phyloP scores from a whole-genome alignment of 2,888 invertebrate species.

The Bimastos eiseni region DNA sequence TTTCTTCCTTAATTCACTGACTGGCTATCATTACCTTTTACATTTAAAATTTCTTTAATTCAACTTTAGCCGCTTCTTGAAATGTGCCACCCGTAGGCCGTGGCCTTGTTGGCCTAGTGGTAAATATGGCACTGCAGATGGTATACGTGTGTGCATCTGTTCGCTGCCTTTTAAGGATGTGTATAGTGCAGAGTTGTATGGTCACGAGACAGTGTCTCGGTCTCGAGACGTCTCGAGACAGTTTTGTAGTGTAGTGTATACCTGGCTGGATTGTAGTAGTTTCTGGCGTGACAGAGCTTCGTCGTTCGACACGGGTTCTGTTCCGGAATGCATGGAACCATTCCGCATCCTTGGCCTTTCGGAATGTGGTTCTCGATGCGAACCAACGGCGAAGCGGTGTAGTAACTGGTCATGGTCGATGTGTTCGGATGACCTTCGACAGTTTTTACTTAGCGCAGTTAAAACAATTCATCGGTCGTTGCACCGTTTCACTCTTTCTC shows the following conservation, averaged over 20 bases:
- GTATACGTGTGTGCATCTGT: no score
- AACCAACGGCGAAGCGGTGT: conserved; percentile 15
- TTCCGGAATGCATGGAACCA: conserved; percentile 28
- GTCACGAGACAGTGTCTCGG: no score
- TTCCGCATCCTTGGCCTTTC: conserved; percentile 19
- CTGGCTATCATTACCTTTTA: no score
- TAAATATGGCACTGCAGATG: no score
- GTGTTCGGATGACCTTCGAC: not conserved
- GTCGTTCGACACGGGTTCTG: conserved; percentile 41
- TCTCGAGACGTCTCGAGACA: no score
- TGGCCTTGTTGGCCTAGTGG: no score
- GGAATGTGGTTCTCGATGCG: conserved; percentile 26
- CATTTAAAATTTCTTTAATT: no score
- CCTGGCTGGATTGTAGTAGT: conserved; percentile 61
- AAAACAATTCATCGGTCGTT: not conserved
- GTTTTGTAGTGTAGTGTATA: conserved; percentile 34
- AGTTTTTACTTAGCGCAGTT: not conserved
- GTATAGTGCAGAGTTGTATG: no score
- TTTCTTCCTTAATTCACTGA: no score
- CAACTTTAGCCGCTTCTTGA: no score
- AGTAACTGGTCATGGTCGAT: conserved; percentile 14
- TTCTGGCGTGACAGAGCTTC: conserved; percentile 55
- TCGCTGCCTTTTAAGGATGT: no score
- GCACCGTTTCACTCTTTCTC: not conserved
- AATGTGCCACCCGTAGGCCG: no score